phyloP scores from a whole-genome alignment of 2,797 vertebrate genomes.

The Gadopsis bispinosus region DNA sequence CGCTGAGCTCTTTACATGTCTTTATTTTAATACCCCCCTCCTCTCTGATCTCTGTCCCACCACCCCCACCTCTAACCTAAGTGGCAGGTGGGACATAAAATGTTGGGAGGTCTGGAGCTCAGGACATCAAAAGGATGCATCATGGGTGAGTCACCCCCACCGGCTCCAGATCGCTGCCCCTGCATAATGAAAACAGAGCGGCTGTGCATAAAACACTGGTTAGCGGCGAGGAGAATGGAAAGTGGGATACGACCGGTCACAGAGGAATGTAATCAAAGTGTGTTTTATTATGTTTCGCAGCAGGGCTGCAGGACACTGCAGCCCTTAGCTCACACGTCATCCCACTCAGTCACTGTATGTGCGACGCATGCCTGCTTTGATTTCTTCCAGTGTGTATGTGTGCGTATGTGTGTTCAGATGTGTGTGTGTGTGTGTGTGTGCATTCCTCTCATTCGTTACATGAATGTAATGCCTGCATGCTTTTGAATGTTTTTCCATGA shows the following conservation, averaged over 20 bases:
- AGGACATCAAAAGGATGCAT: constrained; percentile 76
- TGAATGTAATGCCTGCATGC: constrained; percentile 55
- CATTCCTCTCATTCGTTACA: constrained; percentile 63
- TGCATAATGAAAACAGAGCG: constrained; percentile 59
- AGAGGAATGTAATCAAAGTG: constrained; percentile 77
- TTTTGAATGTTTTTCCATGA: constrained; percentile 44
- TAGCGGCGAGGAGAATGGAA: constrained; percentile 51
- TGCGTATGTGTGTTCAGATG: constrained; percentile 37
- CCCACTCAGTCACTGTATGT: constrained; percentile 42
- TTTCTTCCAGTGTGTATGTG: constrained; percentile 29
- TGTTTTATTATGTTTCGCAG: constrained; percentile 69
- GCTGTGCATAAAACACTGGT: constrained; percentile 55
- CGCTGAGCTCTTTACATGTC: constrained; percentile 37
- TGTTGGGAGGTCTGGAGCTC: constrained; percentile 68
- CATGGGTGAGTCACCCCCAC: constrained; percentile 69
- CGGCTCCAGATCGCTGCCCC: constrained; percentile 62
- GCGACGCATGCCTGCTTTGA: constrained; percentile 52
- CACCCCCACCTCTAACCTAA: constrained; percentile 62
- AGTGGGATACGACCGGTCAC: constrained; percentile 61
- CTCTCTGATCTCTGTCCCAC: constrained; percentile 10
- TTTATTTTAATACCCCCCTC: constrained; percentile 39
- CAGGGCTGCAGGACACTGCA: constrained; percentile 51
- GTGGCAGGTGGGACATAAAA: constrained; percentile 79
- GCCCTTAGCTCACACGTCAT: constrained; percentile 52
- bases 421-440: constrained; percentile 29